Conservation (phyloP, 2,113 vertebrate species). For the Toxostoma redivivum region DNA sequence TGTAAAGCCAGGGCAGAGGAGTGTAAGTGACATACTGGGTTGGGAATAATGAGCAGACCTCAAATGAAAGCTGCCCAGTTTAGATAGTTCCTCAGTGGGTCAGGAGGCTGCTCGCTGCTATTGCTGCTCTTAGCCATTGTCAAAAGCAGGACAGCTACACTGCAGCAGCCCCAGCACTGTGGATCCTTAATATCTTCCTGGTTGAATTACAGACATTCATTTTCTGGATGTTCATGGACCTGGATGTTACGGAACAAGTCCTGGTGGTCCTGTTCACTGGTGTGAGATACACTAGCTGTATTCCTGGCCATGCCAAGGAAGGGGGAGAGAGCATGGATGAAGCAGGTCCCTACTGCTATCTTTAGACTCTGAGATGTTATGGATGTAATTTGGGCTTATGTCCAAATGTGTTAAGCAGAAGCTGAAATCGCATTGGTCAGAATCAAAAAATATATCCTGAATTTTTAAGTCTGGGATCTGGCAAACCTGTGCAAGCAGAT, state of each 20-base stretch:
- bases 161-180: neutral
- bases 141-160: neutral
- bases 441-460: neutral
- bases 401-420: neutral
- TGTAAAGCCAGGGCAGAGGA: neutral
- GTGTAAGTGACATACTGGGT: neutral
- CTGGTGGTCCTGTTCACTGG: neutral
- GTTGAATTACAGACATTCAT: neutral
- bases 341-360: neutral
- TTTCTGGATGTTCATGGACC: neutral
- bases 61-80: neutral
- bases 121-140: neutral
- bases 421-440: neutral
- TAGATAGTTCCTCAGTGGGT: neutral
- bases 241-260: neutral
- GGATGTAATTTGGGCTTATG: neutral
- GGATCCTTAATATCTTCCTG: neutral
- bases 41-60: neutral
- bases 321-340: neutral
- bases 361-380: neutral
- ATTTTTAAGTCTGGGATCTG: neutral
- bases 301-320: neutral
- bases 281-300: neutral
- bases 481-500: neutral
- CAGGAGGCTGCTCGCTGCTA: neutral